Percentiles rank a stretch among this genome's conserved stretches.
These are phyloP conservation scores for Synergus gifuensis DNA, from an alignment of 2,888 invertebrate genomes.

Conservation along the genomic window DNA sequence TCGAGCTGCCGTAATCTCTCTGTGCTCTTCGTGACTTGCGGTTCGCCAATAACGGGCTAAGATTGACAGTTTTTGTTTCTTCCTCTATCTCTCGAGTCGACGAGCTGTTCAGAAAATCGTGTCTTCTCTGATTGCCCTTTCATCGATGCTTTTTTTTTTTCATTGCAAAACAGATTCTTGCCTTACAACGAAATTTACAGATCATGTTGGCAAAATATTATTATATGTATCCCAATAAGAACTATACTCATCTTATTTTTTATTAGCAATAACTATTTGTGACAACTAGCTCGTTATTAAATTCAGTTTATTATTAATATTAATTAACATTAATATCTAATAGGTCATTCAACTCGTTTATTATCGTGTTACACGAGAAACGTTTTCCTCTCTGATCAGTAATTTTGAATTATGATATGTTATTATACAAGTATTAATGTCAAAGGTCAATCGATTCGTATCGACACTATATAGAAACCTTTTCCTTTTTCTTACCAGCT, in stretches of 20 bases:
- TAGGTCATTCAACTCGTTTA: too few species aligned
- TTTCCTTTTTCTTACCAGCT: too few species aligned
- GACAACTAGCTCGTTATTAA: too few species aligned
- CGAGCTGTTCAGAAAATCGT: neutral
- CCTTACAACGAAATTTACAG: neutral
- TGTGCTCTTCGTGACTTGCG: slow-evolving; percentile 54
- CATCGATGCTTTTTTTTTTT: neutral
- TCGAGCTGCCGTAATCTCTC: slow-evolving; percentile 63
- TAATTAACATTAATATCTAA: too few species aligned
- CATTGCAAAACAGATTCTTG: neutral
- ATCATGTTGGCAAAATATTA: neutral
- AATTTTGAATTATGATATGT: too few species aligned
- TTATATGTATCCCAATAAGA: neutral
- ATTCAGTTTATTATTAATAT: too few species aligned
- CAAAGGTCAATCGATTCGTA: too few species aligned
- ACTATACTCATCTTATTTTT: neutral
- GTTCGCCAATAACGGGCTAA: slow-evolving; percentile 49
- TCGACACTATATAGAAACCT: too few species aligned
- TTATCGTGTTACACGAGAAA: too few species aligned
- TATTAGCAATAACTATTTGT: too few species aligned
- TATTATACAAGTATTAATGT: too few species aligned
- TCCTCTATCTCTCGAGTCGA: slow-evolving; percentile 39
- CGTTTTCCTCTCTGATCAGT: too few species aligned
- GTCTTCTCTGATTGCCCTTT: neutral
- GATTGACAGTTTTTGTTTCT: slow-evolving; percentile 54